Evolutionary conservation across 2,113 vertebrate species (phyloP).

Genomic region (Centropristis striata): DNA sequence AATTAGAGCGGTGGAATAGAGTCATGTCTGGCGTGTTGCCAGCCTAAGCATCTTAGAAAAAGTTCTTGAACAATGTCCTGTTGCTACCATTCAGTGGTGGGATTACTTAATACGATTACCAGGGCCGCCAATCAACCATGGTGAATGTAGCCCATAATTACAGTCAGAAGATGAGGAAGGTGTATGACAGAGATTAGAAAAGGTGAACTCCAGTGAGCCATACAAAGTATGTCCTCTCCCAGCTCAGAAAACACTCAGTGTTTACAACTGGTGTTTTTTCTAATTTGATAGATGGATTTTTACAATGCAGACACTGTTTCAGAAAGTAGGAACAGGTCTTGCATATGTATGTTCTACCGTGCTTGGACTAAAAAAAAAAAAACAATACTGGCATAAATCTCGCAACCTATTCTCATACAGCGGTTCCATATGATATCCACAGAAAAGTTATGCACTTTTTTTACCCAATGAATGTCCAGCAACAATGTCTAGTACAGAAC

Average conservation of each 20-base stretch:
- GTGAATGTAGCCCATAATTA: slow-evolving; percentile 78
- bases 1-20: slow-evolving; percentile 40
- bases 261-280: slow-evolving; percentile 18
- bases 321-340: background rate
- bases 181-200: slow-evolving; percentile 76
- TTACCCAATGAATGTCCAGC: too few relatives aligned
- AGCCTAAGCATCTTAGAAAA: slow-evolving; percentile 61
- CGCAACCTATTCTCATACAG: too few relatives aligned
- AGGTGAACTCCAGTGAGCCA: slow-evolving; percentile 70
- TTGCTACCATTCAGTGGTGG: slow-evolving; percentile 58
- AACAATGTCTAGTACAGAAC: too few relatives aligned
- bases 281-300: slow-evolving; percentile 39
- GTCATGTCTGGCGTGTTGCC: slow-evolving; percentile 59
- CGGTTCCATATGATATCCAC: too few relatives aligned
- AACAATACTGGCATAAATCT: too few relatives aligned
- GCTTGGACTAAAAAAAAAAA: too few relatives aligned
- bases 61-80: slow-evolving; percentile 70
- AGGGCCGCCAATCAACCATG: slow-evolving; percentile 53
- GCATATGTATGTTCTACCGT: background rate
- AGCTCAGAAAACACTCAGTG: slow-evolving; percentile 34
- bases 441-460: too few relatives aligned
- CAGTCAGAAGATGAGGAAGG: slow-evolving; percentile 69
- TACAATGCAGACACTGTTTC: slow-evolving; percentile 5
- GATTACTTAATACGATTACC: slow-evolving; percentile 83
- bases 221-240: slow-evolving; percentile 28